Evolutionary conservation across 1,140 invertebrate species (phyloP), one percentile per base, ranked within the genome.

Genomic region (Drosophila ambigua): DNA sequence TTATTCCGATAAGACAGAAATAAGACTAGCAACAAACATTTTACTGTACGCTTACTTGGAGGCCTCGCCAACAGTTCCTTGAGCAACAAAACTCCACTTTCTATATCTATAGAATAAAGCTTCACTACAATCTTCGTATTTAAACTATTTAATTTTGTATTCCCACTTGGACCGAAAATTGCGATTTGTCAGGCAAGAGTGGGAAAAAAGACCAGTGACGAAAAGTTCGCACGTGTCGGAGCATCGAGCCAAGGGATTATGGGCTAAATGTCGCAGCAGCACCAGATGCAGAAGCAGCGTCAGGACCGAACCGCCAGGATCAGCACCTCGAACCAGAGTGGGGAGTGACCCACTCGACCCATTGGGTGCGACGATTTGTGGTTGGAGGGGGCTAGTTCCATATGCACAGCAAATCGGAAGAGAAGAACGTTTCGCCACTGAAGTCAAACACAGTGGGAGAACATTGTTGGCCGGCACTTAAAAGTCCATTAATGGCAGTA

Each of bases 401-500:
- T 26, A 67, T 68, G 63, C 54, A 54, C 39, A 58, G 43, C 57
- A 71, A 75, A 76, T 83, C 59, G 67, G 75, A 76, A 9, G 31
- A 35, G 31, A 35, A 77, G 82, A 77, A 55, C 69, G 78, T 75
- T 84, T 81, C 60, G 67, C 73, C 77, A 81, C 76, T 67, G 72
- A 83, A 85, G 82, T 81, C 77, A 80, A 77, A 77, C 75, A 77
- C 51, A 69, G 64, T 69, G 26, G 58, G 64, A 49, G 71, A 78
- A 78, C 78, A 72, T 72, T 81, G 83, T 79, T 87, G 78, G 78
- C 54, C 67, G 72, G 79, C 82, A 87, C 83, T 88, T 87, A 87
- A 87, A 88, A 87, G 78, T 87, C 82, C 82, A 88, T 87, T 87
- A 87, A 88, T 87, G 82, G 82, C 78, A 87, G 82, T 85, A 85